These are phyloP conservation scores for Plagodis dolabraria DNA, from an alignment of 2,888 invertebrate genomes.

Conservation along the genomic window DNA sequence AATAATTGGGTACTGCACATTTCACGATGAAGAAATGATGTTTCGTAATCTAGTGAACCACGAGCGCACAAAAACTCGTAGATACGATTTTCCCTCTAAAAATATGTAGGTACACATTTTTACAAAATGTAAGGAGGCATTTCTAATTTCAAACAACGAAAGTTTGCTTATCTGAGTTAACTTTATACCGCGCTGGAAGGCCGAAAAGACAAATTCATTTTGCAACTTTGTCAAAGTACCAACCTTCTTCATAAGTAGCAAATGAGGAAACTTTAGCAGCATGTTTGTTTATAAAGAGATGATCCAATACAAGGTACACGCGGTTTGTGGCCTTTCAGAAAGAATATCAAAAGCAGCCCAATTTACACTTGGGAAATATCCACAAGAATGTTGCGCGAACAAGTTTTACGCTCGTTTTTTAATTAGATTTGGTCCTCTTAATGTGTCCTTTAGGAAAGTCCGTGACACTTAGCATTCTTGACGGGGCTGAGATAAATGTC, in stretches of 20 bases:
- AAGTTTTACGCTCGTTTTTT: conserved; percentile 36
- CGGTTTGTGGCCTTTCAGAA: conserved; percentile 51
- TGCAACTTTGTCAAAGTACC: conserved; percentile 30
- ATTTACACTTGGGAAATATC: conserved; percentile 61
- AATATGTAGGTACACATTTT: too few relatives aligned
- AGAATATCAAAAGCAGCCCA: conserved; percentile 57
- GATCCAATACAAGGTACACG: conserved; percentile 40
- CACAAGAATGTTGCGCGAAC: conserved; percentile 33
- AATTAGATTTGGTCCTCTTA: conserved; percentile 37
- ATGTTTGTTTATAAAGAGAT: conserved; percentile 51
- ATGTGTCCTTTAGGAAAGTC: conserved; percentile 33
- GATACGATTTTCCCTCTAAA: too few relatives aligned
- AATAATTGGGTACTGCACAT: too few relatives aligned
- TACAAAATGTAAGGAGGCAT: too few relatives aligned
- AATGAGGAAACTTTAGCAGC: conserved; percentile 61
- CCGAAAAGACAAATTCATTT: conserved; percentile 39
- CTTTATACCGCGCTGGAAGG: conserved; percentile 28
- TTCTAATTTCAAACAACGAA: conserved; percentile 18
- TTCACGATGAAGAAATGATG: too few relatives aligned
- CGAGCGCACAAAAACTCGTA: too few relatives aligned
- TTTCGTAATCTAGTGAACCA: too few relatives aligned
- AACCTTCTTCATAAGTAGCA: conserved; percentile 46
- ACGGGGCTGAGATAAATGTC: conserved; percentile 6
- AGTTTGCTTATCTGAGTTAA: conserved; percentile 19
- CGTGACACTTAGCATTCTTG: conserved; percentile 25